Evolutionary conservation across 1,140 invertebrate species (phyloP), one percentile per base, ranked within the genome.

Genomic region (Laodelphax striatellus): DNA sequence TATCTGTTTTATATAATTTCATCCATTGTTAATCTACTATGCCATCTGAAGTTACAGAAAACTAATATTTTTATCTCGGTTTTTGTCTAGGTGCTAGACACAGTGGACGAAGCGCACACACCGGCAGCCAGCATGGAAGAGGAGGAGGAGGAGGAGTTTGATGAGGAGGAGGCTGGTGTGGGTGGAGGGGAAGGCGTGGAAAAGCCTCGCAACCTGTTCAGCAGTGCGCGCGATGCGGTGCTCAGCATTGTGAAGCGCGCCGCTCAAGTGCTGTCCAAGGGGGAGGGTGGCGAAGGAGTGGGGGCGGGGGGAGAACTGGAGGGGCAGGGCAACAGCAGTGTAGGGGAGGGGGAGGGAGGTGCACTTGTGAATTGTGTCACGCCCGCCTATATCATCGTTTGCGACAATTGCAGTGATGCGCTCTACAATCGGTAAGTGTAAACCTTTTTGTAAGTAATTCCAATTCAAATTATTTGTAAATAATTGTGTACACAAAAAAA

Each of bases 231-330:
- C 57, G 88, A 92, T 69, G 90, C 87, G 0, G 90, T 94, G 5
- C 80, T 93, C 63, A 88, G 84, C 58, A 90, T 94, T 57, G 87
- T 94, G 5, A 91, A 91, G 68, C 92, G 92, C 73, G 90, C 89
- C 0, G 88, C 88, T 13, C 82, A 89, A 73, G 87, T 92, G 56
- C 84, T 83, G 1, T 84, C 82, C 1, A 88, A 87, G 69, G 82
- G 24, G 4, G 46, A 50, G 1, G 31, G 38, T 11, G 52, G 22
- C 11, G 46, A 50, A 11, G 16, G 16, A 2, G 16, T 2, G 21
- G 46, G 2, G 19, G 21, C 19, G 44, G 9, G 5, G 17, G 57
- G 38, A 16, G 2, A 56, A 57, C 53, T 43, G 31, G 28, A 55
- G 44, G 10, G 31, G 50, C 9, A 14, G 4, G 57, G 55, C 9